phyloP scores from a whole-genome alignment of 2,888 invertebrate species.

The Patella caerulea region DNA sequence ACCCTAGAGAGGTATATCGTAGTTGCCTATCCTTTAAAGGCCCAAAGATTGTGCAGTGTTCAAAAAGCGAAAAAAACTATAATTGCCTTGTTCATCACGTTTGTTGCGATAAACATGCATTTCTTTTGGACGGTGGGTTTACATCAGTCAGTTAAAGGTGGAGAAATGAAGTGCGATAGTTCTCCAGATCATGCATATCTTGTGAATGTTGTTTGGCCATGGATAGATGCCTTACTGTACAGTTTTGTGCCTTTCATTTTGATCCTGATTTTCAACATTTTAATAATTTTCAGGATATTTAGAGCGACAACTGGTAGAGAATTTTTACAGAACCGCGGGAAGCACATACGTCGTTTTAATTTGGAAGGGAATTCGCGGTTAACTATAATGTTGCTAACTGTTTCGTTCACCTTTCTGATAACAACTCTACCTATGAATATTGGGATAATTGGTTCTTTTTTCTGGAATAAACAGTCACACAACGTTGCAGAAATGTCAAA shows the following conservation, averaged over 20 bases:
- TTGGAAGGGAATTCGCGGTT: conserved; percentile 45
- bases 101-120: conserved; percentile 50
- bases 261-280: conserved; percentile 51
- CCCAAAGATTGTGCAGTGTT: conserved; percentile 49
- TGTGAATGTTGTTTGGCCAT: conserved; percentile 61
- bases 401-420: conserved; percentile 65
- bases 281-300: conserved; percentile 47
- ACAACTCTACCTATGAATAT: conserved; percentile 67
- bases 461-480: conserved; percentile 38
- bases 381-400: conserved; percentile 59
- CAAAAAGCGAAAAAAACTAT: conserved; percentile 50
- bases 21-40: conserved; percentile 57
- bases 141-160: conserved; percentile 12
- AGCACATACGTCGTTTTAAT: conserved; percentile 8
- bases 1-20: conserved; percentile 59
- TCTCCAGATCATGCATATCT: conserved; percentile 37
- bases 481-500: conserved; percentile 38
- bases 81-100: conserved; percentile 32
- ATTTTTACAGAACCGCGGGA: neutral
- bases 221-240: conserved; percentile 66
- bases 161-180: conserved; percentile 39
- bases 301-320: conserved; percentile 20
- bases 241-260: conserved; percentile 64
- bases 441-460: conserved; percentile 42
- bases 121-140: conserved; percentile 55